A percentile compares a stretch with the other conserved stretches of the same genome.
Evolutionary conservation across 2,888 invertebrate species (phyloP).

Genomic region (Coelogynopora nodosa): DNA sequence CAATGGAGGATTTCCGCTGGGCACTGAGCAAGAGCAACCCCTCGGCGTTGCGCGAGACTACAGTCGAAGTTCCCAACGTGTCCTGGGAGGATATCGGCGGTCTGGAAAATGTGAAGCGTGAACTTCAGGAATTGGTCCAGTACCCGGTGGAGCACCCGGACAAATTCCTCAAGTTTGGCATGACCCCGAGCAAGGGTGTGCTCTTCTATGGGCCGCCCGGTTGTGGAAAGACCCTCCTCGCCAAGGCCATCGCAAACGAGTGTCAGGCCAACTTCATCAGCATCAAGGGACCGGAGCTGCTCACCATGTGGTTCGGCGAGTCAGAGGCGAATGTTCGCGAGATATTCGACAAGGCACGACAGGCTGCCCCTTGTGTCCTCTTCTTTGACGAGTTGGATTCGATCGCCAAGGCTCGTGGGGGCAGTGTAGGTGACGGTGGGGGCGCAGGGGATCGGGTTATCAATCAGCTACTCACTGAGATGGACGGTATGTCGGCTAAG

Average conservation of each 20-base stretch:
- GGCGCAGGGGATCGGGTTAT: conserved; percentile 96
- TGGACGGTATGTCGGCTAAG: conserved; percentile 99
- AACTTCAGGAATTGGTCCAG: conserved; percentile 95
- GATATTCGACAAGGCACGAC: conserved; percentile 97
- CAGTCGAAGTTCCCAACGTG: conserved; percentile 96
- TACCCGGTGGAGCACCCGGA: conserved; percentile 99
- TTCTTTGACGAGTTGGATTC: conserved; percentile 99
- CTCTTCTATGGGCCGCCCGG: conserved; percentile 96
- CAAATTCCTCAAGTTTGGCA: conserved; percentile 98
- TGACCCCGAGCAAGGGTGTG: conserved; percentile 98
- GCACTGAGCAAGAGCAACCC: conserved; percentile 98
- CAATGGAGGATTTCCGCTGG: conserved; percentile 93
- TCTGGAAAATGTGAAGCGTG: conserved; percentile 80
- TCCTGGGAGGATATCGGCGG: conserved; percentile 97
- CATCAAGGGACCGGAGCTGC: conserved; percentile 88
- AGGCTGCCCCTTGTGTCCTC: conserved; percentile 95
- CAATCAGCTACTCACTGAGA: conserved; percentile 98
- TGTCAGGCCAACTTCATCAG: conserved; percentile 99
- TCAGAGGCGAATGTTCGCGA: conserved; percentile 98
- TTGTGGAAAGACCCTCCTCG: conserved; percentile 71
- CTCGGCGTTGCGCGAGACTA: conserved; percentile 93
- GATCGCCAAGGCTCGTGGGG: conserved; percentile 73
- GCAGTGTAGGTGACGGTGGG: conserved; percentile 44
- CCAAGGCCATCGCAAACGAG: conserved; percentile 91
- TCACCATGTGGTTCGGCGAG: conserved; percentile 99